Evolutionary conservation across 2,113 vertebrate genomes (phyloP), one percentile per base, ranked within the genome.

Genomic region (Macrotus californicus): DNA sequence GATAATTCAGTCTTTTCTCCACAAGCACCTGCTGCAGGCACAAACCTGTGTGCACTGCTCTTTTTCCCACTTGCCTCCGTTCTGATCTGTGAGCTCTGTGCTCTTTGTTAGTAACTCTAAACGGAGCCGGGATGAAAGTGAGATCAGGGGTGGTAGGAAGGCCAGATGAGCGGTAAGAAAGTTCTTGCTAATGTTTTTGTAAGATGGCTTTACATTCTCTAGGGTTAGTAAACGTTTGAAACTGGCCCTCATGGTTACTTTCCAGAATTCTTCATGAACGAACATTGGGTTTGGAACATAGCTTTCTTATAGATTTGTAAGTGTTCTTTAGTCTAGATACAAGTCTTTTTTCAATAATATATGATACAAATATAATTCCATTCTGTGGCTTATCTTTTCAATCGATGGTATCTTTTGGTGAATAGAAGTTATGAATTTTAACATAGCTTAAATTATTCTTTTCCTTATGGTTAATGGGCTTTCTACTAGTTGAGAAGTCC

Each of bases 291-390:
- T 54, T n/a, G n/a, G n/a, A n/a, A n/a, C 48, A 61, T 75, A 52
- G 29, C 89, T 77, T 95, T 76, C 59, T 39, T 85, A 66, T 2
- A 73, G 77, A 73, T 96, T 91, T 77, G n/a, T 76, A 39, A 90
- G 41, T 10, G 22, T 87, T 82, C 69, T 89, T 83, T 48, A 64
- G 59, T 70, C 34, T 83, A 76, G 82, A 24, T 59, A 59, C 64
- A 79, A 39, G 43, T 66, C 12, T 92, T 31, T 80, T 87, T 92
- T 72, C 14, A 87, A 24, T 83, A 94, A 72, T 48, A 61, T 59
- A 39, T 48, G 75, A 31, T 87, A 11, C 36, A 83, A 87, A 61
- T 84, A 36, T 69, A 22, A 88, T 87, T 84, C 39, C 21, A 79
- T 69, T 83, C 61, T 39, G 24, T 48, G 21, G 36, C 16, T 91